Evolutionary conservation across 2,888 invertebrate species (phyloP).

Genomic region (Erebia palarica): DNA sequence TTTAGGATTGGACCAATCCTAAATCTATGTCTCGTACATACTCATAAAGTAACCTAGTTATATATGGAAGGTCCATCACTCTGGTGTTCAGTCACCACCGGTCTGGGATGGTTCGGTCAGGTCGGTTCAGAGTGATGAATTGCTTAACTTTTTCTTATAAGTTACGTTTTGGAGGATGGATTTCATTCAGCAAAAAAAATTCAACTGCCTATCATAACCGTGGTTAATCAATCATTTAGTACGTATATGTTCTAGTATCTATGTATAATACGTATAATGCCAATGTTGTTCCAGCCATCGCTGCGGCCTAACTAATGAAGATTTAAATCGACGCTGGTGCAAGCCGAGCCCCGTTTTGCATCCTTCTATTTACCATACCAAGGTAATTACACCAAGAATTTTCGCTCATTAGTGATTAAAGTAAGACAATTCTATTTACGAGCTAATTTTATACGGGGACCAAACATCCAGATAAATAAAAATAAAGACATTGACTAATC

Average conservation of each 20-base stretch:
- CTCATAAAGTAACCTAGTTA: no score
- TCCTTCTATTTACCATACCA: constrained; percentile 92
- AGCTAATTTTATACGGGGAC: constrained; percentile 35
- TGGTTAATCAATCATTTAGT: no score
- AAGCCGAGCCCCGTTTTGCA: constrained; percentile 88
- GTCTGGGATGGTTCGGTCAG: no score
- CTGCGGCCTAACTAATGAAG: constrained; percentile 92
- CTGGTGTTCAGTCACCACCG: no score
- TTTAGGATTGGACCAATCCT: no score
- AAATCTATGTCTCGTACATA: no score
- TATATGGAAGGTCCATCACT: no score
- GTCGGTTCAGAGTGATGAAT: no score
- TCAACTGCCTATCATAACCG: no score
- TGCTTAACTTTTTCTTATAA: no score
- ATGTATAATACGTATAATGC: constrained; percentile 50
- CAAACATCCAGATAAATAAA: constrained; percentile 32
- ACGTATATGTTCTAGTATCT: not conserved
- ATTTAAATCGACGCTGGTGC: constrained; percentile 93
- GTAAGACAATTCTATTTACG: constrained; percentile 41
- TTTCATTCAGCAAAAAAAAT: no score
- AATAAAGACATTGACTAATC: constrained; percentile 27
- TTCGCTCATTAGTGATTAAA: constrained; percentile 41
- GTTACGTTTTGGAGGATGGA: no score
- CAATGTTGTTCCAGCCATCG: constrained; percentile 86
- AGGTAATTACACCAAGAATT: constrained; percentile 71